Conservation (phyloP, 2,113 vertebrate genomes). For the Platysteira castanea region DNA sequence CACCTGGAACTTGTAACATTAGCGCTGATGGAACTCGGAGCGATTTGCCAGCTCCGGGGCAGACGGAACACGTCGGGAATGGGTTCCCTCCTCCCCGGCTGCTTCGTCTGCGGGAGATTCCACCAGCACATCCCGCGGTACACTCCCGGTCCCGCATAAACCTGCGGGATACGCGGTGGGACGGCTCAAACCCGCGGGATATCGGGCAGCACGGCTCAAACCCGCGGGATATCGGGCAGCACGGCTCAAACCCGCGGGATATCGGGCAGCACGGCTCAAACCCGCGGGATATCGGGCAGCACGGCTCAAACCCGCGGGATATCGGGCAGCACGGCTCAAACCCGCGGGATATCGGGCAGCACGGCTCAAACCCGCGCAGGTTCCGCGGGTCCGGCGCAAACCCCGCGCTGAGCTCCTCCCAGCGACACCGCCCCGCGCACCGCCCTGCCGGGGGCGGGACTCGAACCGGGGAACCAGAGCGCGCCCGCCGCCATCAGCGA, state of each 20-base stretch:
- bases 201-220: accelerated
- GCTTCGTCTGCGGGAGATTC: not conserved
- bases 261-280: accelerated
- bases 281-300: accelerated
- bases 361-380: not conserved
- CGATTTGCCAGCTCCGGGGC: not conserved
- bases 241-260: not conserved
- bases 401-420: not conserved
- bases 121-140: not conserved
- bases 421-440: not conserved
- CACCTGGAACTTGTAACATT: not conserved
- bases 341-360: accelerated
- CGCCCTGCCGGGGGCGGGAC: not conserved
- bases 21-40: not conserved
- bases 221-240: accelerated
- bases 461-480: accelerated
- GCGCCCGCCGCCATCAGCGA: not conserved
- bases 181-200: not conserved
- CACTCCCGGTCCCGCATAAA: not conserved
- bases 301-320: not conserved
- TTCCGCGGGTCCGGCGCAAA: not conserved
- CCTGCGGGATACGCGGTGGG: accelerated
- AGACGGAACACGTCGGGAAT: not conserved
- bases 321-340: too few relatives aligned
- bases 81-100: not conserved